phyloP scores from a whole-genome alignment of 2,113 vertebrate species.

The Sander vitreus region DNA sequence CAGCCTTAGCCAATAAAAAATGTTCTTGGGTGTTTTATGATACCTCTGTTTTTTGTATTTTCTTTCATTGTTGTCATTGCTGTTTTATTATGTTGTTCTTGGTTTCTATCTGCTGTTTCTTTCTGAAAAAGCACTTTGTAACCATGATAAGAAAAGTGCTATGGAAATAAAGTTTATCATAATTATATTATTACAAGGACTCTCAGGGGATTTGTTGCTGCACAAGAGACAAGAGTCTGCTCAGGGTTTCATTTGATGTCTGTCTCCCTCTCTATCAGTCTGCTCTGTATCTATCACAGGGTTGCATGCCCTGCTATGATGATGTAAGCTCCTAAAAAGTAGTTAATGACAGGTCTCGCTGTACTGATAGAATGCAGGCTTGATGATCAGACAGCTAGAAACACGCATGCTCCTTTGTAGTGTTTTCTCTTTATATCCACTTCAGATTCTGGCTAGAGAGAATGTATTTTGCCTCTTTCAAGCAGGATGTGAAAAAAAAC shows the following conservation, averaged over 20 bases:
- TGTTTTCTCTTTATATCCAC: constrained; percentile 14
- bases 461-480: neutral
- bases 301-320: constrained; percentile 31
- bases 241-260: constrained; percentile 29
- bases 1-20: no score
- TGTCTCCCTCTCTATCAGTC: constrained; percentile 5
- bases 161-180: no score
- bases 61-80: no score
- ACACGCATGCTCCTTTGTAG: neutral
- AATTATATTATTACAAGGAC: no score
- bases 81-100: no score
- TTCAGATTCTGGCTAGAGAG: neutral
- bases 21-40: no score
- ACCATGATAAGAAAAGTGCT: no score
- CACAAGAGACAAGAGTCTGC: constrained; percentile 24
- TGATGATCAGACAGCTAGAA: constrained; percentile 19
- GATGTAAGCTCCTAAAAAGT: constrained; percentile 41
- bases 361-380: constrained; percentile 39
- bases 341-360: constrained; percentile 26
- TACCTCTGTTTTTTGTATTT: no score
- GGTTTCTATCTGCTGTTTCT: no score
- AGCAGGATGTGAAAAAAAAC: neutral
- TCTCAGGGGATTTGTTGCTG: neutral
- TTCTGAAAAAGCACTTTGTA: no score
- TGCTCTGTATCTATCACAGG: constrained; percentile 28